Conservation (phyloP, 2,113 vertebrate species). For the Scytalopus superciliaris region DNA sequence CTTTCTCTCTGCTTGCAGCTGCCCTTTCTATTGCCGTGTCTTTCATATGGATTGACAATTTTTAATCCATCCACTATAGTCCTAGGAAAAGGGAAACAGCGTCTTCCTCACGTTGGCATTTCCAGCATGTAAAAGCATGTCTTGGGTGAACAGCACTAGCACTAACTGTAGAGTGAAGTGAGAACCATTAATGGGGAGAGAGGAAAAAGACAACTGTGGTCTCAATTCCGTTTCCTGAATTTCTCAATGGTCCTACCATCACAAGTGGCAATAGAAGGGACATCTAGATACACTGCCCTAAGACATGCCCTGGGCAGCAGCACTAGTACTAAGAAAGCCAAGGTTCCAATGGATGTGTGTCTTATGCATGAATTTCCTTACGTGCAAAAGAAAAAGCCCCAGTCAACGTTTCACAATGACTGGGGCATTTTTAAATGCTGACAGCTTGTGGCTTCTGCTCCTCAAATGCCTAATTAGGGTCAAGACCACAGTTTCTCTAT, state of each 20-base stretch:
- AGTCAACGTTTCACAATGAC: neutral
- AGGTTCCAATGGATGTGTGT: neutral
- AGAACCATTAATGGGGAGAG: neutral
- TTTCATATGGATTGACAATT: neutral
- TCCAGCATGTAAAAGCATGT: neutral
- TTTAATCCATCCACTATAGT: neutral
- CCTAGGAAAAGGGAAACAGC: neutral
- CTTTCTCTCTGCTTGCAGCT: neutral
- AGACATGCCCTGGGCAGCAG: neutral
- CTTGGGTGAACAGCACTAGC: neutral
- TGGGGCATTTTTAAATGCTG: neutral
- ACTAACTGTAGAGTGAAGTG: neutral
- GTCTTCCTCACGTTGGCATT: neutral
- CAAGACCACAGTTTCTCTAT: neutral
- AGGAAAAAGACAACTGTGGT: neutral
- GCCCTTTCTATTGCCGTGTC: neutral
- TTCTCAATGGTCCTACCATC: fast-evolving
- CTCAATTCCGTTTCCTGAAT: neutral
- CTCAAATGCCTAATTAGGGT: neutral
- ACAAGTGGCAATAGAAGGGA: neutral
- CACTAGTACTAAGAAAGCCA: neutral
- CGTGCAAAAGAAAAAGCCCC: neutral
- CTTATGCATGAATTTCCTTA: neutral
- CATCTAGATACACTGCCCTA: neutral
- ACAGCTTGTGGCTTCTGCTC: neutral